Evolutionary conservation across 2,113 vertebrate genomes (phyloP).

Genomic region (Caloenas nicobarica): DNA sequence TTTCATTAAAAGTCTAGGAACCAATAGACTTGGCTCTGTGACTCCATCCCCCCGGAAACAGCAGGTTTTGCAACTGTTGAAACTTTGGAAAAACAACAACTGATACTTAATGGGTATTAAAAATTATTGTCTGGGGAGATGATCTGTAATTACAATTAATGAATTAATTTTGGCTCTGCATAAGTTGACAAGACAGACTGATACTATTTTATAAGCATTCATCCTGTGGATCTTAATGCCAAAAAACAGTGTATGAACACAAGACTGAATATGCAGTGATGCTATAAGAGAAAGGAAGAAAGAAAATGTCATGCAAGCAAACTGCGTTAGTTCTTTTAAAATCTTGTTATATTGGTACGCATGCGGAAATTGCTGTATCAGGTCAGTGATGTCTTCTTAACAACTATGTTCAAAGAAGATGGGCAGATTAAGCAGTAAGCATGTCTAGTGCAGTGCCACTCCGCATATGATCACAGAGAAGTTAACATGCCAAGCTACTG

Average conservation of each 20-base stretch:
- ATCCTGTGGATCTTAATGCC: not conserved
- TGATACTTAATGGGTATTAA: not conserved
- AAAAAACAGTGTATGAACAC: not conserved
- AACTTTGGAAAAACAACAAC: not conserved
- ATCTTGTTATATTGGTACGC: not conserved
- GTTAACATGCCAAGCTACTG: not conserved
- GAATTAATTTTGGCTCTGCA: not conserved
- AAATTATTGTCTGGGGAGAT: not conserved
- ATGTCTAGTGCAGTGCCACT: not conserved
- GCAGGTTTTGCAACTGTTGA: not conserved
- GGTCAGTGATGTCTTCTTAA: not conserved
- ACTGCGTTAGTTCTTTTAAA: not conserved
- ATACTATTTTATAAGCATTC: not conserved
- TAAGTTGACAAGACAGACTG: not conserved
- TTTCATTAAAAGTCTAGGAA: not conserved
- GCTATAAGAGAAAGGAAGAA: not conserved
- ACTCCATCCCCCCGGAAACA: not conserved
- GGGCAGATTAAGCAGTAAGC: not conserved
- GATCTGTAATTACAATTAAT: not conserved
- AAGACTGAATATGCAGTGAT: not conserved
- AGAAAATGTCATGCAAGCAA: not conserved
- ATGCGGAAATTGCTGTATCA: not conserved
- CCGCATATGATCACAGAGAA: not conserved
- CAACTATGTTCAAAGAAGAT: not conserved
- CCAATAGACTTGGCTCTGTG: fast-evolving